phyloP scores from a whole-genome alignment of 1,140 invertebrate species.

The Cryptotermes secundus region DNA sequence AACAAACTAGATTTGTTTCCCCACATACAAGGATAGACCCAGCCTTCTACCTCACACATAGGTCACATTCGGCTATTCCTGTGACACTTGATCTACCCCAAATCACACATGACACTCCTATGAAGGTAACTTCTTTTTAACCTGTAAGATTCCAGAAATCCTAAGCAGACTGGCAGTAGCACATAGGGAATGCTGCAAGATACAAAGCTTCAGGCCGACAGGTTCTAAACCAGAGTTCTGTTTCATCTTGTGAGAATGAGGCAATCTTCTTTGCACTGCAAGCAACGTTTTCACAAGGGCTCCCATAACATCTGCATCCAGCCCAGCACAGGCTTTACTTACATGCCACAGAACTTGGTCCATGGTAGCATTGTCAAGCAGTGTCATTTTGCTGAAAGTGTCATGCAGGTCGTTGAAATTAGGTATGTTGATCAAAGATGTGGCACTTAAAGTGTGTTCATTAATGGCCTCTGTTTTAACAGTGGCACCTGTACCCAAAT shows the following conservation, averaged over 20 bases:
- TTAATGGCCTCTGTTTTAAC: too few relatives aligned
- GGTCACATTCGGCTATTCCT: too few relatives aligned
- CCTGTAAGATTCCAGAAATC: neutral
- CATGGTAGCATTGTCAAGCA: too few relatives aligned
- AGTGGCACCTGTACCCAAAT: too few relatives aligned
- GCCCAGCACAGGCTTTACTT: neutral
- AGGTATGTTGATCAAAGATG: too few relatives aligned
- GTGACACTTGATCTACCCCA: too few relatives aligned
- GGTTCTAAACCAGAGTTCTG: neutral
- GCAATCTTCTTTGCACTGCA: slow-evolving; percentile 2
- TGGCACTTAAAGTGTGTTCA: too few relatives aligned
- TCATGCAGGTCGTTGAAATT: too few relatives aligned
- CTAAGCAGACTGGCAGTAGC: slow-evolving; percentile 16
- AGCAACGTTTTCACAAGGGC: neutral
- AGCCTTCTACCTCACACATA: too few relatives aligned
- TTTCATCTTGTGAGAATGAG: neutral
- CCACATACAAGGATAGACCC: too few relatives aligned
- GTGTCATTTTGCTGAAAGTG: too few relatives aligned
- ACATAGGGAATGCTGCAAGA: slow-evolving; percentile 25
- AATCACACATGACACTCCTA: neutral
- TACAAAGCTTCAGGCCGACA: neutral
- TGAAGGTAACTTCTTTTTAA: neutral
- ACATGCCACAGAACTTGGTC: neutral
- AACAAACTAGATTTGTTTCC: too few relatives aligned
- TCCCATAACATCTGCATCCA: slow-evolving; percentile 4